Base-by-base conservation (phyloP, 2,113 vertebrate species). In the Todiramphus saurophagus region DNA sequence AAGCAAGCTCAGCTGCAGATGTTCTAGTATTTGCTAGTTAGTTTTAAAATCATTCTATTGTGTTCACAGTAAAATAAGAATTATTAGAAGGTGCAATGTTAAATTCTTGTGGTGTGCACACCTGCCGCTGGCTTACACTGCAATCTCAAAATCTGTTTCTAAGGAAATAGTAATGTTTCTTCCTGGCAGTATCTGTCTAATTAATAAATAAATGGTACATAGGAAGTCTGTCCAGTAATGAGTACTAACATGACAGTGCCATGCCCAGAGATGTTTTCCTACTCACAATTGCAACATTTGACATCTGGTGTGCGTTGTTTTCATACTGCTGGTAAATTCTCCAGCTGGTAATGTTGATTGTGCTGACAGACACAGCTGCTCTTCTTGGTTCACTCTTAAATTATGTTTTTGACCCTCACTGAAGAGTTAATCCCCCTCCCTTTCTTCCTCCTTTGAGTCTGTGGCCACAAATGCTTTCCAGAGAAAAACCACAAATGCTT, bases 401-500 rank as follows among this genome's bases (percentile, higher is more conserved):
- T 98, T 96, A 97, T 97, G 96, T 95, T 98, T 98, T 97, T 98
- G 97, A 98, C 97, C 96, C 97, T 98, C 96, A 91, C 89, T 97
- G 90, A 95, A 97, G 94, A 98, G 97, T 98, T 98, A 97, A 98
- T 98, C 96, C 92, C 53, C 95, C 85, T 96, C 89, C 82, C 81
- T 96, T 98, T 97, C 91, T 97, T 96, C 89, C 94, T 96, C 41
- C 94, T 98, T 98, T 97, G 97, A 97, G 94, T 93, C 89, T 87
- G 66, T 97, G 93, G 92, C 94, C 95, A 86, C 95, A 97, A 97
- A 98, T 98, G 94, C 91, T 98, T 98, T 97, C 95, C 95, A 97
- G 96, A 97, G 95, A 94, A 90, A 95, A 96, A 96, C 95, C 91
- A 80, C 95, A 96, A 97, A 94, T 89, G 93, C 93, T 95, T 94